phyloP scores from a whole-genome alignment of 2,888 invertebrate genomes.

The Drosophila aldrichi region DNA sequence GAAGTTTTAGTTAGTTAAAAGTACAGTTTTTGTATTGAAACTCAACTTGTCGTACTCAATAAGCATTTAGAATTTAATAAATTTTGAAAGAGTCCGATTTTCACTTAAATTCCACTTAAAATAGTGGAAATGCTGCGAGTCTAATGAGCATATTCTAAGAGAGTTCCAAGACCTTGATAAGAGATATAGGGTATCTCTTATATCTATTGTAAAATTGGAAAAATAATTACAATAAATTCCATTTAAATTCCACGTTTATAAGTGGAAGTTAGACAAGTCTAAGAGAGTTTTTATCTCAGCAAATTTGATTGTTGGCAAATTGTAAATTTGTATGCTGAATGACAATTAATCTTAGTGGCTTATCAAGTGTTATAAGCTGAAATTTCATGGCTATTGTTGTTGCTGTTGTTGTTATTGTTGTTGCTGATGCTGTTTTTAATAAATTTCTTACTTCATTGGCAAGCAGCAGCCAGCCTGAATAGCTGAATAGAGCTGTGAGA shows the following conservation, averaged over 20 bases:
- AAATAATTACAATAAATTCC: not conserved
- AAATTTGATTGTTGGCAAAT: not conserved
- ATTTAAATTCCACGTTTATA: not conserved
- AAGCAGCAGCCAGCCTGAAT: conserved; percentile 17
- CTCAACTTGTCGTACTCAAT: no score
- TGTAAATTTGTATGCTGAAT: not conserved
- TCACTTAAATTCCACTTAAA: not conserved
- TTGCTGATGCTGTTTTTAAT: not conserved
- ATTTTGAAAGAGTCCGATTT: no score
- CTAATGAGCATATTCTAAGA: not conserved
- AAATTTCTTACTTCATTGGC: conserved; percentile 16
- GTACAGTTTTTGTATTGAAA: no score
- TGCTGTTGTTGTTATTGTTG: not conserved
- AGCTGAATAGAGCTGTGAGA: conserved; percentile 44
- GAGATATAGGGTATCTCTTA: no score
- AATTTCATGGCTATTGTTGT: not conserved
- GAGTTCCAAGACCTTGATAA: not conserved
- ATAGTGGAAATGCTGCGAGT: no score
- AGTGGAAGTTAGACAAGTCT: not conserved
- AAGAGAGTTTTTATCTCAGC: not conserved
- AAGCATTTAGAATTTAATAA: no score
- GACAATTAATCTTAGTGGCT: not conserved
- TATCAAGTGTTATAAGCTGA: not conserved
- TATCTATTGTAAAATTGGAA: no score
- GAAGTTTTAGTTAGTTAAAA: no score